phyloP scores from a whole-genome alignment of 2,888 invertebrate genomes.

The Eumacrocentrus americanus region DNA sequence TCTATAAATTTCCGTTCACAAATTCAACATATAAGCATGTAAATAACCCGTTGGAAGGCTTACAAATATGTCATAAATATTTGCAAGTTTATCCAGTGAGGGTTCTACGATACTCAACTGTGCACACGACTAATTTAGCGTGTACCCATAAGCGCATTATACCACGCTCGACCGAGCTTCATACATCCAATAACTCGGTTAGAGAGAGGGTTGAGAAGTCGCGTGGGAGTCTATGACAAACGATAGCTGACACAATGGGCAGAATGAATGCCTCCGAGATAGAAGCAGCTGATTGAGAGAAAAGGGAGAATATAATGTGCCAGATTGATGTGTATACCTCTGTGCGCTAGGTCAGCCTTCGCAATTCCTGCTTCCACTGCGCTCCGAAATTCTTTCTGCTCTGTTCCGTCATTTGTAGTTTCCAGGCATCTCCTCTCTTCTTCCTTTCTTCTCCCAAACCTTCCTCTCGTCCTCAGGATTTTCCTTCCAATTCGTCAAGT shows the following conservation, averaged over 20 bases:
- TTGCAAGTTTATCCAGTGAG: no score
- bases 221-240: background rate
- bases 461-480: background rate
- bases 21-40: no score
- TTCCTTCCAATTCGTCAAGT: background rate
- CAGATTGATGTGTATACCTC: no score
- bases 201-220: no score
- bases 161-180: background rate
- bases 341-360: constrained; percentile 38
- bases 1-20: no score
- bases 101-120: background rate
- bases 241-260: no score
- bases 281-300: no score
- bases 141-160: background rate
- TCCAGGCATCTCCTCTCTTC: constrained; percentile 26
- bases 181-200: background rate
- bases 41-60: no score
- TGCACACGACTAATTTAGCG: background rate
- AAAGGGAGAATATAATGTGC: no score
- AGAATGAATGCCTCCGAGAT: no score
- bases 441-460: background rate
- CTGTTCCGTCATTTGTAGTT: constrained; percentile 35
- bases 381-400: constrained; percentile 31
- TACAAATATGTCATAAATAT: background rate
- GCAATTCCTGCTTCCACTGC: constrained; percentile 36